Percentiles rank a stretch among this genome's conserved stretches.
Evolutionary conservation across 2,113 vertebrate genomes (phyloP).

Genomic region (Plectropomus leopardus): DNA sequence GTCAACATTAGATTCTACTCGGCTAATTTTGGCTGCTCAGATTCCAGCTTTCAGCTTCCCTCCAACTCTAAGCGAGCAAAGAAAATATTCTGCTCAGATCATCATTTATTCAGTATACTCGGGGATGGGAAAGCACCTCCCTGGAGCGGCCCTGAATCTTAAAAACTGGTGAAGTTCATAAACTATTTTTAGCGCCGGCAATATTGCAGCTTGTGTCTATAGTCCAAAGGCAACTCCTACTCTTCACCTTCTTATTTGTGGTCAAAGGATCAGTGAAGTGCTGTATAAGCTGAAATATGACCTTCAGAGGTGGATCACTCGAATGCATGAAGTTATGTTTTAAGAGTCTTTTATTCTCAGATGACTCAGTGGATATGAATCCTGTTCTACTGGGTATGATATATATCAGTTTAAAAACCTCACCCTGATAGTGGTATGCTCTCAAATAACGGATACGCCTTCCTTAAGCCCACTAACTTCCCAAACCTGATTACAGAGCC

Average conservation of each 20-base stretch:
- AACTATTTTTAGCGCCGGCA: constrained; percentile 52
- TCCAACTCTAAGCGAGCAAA: background rate
- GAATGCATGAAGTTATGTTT: constrained; percentile 37
- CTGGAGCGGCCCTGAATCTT: constrained; percentile 40
- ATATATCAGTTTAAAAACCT: constrained; percentile 67
- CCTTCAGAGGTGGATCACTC: background rate
- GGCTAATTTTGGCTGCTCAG: background rate
- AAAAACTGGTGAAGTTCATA: constrained; percentile 47
- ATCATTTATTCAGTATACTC: constrained; percentile 73
- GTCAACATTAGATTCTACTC: background rate
- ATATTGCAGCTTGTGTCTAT: constrained; percentile 19
- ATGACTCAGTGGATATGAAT: constrained; percentile 12
- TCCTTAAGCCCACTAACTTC: constrained; percentile 33
- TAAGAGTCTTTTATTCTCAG: constrained; percentile 20
- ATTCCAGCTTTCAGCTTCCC: constrained; percentile 9
- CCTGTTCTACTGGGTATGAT: background rate
- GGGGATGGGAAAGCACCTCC: constrained; percentile 57
- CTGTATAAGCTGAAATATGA: constrained; percentile 49
- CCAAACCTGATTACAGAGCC: constrained; percentile 54
- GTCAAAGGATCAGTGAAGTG: constrained; percentile 15
- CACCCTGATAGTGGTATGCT: constrained; percentile 31
- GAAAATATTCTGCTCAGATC: constrained; percentile 57
- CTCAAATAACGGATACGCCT: constrained; percentile 43
- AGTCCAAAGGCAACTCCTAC: constrained; percentile 1
- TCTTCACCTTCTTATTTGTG: constrained; percentile 1